These are phyloP conservation scores for Seriola aureovittata DNA, from an alignment of 2,113 vertebrate genomes.

Conservation along the genomic window DNA sequence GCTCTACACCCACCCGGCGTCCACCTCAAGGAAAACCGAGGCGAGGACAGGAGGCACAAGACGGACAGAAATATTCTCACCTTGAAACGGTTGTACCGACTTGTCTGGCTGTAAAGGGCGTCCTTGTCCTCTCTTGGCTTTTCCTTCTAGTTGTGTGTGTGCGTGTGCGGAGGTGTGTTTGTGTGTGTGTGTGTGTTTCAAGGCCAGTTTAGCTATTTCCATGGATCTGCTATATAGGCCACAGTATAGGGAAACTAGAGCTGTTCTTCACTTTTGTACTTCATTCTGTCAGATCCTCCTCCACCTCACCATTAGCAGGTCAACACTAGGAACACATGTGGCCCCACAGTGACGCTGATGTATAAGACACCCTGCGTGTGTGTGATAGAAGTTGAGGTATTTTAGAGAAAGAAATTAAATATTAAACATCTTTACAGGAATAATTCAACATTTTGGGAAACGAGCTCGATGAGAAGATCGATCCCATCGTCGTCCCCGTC, in stretches of 20 bases:
- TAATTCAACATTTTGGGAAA: slow-evolving; percentile 26
- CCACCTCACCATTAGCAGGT: slow-evolving; percentile 36
- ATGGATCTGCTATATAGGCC: slow-evolving; percentile 25
- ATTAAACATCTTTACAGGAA: background rate
- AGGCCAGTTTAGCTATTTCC: slow-evolving; percentile 42
- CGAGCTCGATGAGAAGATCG: background rate
- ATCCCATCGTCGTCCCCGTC: background rate
- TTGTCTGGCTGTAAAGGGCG: slow-evolving; percentile 13
- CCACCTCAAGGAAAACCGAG: slow-evolving; percentile 2
- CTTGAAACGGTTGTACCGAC: background rate
- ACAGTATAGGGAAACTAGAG: slow-evolving; percentile 41
- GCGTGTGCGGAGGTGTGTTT: slow-evolving; percentile 22
- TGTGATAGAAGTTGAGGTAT: slow-evolving; percentile 7
- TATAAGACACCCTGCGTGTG: slow-evolving; percentile 8
- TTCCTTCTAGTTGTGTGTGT: slow-evolving; percentile 25
- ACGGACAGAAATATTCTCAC: slow-evolving; percentile 21
- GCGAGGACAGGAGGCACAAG: slow-evolving; percentile 21
- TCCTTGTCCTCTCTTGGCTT: slow-evolving; percentile 32
- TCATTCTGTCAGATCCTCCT: slow-evolving; percentile 27
- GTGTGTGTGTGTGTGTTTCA: slow-evolving; percentile 25
- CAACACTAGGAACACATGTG: background rate
- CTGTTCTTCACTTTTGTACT: slow-evolving; percentile 40
- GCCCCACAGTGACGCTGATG: slow-evolving; percentile 5
- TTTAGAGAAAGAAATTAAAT: background rate
- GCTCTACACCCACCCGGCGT: slow-evolving; percentile 1